These are phyloP conservation scores for Menura novaehollandiae DNA, from an alignment of 2,113 vertebrate species.

Conservation along the genomic window DNA sequence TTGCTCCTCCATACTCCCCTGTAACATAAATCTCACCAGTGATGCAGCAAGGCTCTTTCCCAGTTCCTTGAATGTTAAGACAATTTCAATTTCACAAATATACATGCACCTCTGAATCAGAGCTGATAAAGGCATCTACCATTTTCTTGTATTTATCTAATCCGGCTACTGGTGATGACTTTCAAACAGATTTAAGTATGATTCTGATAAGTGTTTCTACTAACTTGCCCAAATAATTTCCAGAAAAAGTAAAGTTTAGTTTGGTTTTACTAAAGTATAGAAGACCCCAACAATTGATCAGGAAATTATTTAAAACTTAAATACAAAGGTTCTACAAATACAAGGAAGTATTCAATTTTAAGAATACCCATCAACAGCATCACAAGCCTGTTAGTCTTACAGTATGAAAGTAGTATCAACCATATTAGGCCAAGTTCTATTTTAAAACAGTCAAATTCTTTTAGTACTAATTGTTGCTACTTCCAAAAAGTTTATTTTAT, in stretches of 20 bases:
- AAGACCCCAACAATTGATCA: background rate
- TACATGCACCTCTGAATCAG: accelerated
- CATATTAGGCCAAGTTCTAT: background rate
- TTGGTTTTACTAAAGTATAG: background rate
- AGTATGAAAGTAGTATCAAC: background rate
- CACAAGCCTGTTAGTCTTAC: background rate
- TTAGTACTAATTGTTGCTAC: background rate
- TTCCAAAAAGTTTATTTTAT: background rate
- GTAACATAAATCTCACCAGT: background rate
- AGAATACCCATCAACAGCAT: background rate
- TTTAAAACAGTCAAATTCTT: background rate
- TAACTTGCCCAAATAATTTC: background rate
- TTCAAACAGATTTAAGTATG: background rate
- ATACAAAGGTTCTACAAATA: background rate
- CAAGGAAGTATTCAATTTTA: background rate
- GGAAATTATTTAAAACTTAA: background rate
- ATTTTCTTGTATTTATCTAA: background rate
- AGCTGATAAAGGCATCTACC: background rate
- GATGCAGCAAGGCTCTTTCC: background rate
- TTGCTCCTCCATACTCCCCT: background rate
- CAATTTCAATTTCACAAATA: background rate
- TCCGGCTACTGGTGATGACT: background rate
- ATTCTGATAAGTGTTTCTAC: background rate
- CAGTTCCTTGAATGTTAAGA: background rate
- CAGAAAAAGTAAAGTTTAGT: background rate